Percentiles rank a stretch among this genome's conserved stretches.
Evolutionary conservation across 2,113 vertebrate genomes (phyloP).

Genomic region (Phrynocephalus versicolor): DNA sequence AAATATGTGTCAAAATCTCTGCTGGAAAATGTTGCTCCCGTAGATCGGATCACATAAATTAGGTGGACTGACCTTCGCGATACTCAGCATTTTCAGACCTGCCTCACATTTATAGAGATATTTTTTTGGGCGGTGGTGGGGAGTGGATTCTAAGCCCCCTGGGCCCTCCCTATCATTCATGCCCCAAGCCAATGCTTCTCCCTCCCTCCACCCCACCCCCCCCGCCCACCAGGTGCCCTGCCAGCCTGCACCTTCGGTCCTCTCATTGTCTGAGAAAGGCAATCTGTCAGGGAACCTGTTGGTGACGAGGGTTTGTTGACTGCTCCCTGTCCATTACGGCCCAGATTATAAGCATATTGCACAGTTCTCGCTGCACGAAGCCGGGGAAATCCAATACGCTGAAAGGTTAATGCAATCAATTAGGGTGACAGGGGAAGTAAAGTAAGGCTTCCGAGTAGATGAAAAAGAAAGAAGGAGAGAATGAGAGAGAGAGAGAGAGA

Average conservation of each 20-base stretch:
- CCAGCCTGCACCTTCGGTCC: accelerated
- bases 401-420: conserved; percentile 99
- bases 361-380: conserved; percentile 95
- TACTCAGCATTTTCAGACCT: too few species aligned
- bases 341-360: conserved; percentile 99
- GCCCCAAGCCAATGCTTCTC: accelerated
- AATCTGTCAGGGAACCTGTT: conserved; percentile 73
- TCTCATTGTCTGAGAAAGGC: conserved; percentile 32
- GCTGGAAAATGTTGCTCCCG: not conserved
- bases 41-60: not conserved
- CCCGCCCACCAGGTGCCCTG: accelerated
- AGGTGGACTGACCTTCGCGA: not conserved
- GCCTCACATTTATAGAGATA: not conserved
- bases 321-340: conserved; percentile 98
- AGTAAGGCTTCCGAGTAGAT: conserved; percentile 97
- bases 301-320: conserved; percentile 91
- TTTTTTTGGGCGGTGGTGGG: too few species aligned
- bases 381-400: conserved; percentile 99
- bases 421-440: conserved; percentile 99
- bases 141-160: not conserved
- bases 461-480: conserved; percentile 83
- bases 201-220: not conserved
- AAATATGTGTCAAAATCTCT: not conserved
- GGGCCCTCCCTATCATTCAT: not conserved
- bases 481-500: conserved; percentile 53